Evolutionary conservation across 2,113 vertebrate species (phyloP), one percentile per base, ranked within the genome.

Genomic region (Catagonus wagneri): DNA sequence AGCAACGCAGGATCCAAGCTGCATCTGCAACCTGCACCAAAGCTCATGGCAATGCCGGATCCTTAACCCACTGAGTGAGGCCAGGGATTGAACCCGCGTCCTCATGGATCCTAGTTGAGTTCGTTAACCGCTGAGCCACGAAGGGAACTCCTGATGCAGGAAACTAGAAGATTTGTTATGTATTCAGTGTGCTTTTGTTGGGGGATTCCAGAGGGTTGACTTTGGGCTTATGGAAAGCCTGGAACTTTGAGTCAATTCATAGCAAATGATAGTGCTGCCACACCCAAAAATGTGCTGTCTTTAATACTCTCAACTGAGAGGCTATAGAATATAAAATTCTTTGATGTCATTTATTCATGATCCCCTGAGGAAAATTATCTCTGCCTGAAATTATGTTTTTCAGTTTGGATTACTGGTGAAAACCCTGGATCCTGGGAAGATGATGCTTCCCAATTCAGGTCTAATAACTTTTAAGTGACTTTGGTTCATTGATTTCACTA

Each of bases 401-500:
- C 50, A 65, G 1, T 65, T 52, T 80, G 56, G 22, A 83, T 90
- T 34, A 60, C 22, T 89, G 7, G 12, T 32, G 29, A 5, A 86
- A 63, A 72, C 34, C 19, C 52, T 85, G 44, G 72, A 19, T 72
- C 7, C 50, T 85, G 39, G 14, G n/a, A 86, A 56, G 29, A 6
- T 39, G 72, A 91, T 63, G 10, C 11, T 94, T 80, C 76, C 44
- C 22, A 23, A 52, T 93, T 86, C 61, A 75, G 71, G 3, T 22
- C 20, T 78, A 83, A 58, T 13, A 83, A 29, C 39, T 56, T 87
- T 95, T 61, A 34, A 83, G 60, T 1, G 34, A 65, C 8, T n/a
- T 90, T 50, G 27, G 20, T 63, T 88, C n/a, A 66, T 32, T 78
- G 89, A 76, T 89, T 80, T 93, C 58, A 91, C 23, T 36, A 84